Evolutionary conservation across 2,797 vertebrate species (phyloP).

Genomic region (Crypturellus tataupa): DNA sequence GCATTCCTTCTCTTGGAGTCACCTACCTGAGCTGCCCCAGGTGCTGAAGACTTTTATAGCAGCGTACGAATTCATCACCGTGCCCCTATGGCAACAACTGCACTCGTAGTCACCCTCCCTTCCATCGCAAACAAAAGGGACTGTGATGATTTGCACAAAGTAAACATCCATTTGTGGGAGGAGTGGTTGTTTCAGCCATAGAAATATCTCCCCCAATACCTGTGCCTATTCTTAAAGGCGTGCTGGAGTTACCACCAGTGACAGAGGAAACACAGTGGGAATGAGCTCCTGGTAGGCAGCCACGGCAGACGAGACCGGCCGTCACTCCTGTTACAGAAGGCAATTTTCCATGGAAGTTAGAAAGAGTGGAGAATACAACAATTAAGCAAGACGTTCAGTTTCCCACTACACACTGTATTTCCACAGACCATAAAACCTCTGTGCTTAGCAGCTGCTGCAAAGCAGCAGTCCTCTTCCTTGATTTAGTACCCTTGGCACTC

Average conservation of each 20-base stretch:
- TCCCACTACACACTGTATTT: background rate
- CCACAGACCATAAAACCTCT: background rate
- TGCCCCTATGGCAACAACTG: constrained; percentile 34
- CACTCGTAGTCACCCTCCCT: constrained; percentile 19
- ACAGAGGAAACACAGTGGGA: background rate
- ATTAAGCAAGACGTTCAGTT: background rate
- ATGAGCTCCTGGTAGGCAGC: background rate
- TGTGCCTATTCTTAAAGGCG: accelerated
- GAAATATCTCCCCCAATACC: background rate
- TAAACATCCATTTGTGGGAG: background rate
- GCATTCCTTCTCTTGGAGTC: constrained; percentile 25
- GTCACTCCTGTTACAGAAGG: background rate
- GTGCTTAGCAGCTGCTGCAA: background rate
- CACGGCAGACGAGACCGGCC: background rate
- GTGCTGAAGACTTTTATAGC: background rate
- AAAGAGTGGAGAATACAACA: accelerated
- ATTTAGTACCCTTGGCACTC: background rate
- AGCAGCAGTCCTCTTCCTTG: background rate
- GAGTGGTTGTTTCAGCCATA: background rate
- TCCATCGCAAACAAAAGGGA: background rate
- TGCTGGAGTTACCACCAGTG: accelerated
- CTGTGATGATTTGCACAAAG: background rate
- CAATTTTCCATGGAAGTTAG: background rate
- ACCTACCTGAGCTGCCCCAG: constrained; percentile 9
- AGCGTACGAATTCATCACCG: constrained; percentile 37